Evolutionary conservation across 1,140 invertebrate genomes (phyloP).

Genomic region (Drosophila guanche): DNA sequence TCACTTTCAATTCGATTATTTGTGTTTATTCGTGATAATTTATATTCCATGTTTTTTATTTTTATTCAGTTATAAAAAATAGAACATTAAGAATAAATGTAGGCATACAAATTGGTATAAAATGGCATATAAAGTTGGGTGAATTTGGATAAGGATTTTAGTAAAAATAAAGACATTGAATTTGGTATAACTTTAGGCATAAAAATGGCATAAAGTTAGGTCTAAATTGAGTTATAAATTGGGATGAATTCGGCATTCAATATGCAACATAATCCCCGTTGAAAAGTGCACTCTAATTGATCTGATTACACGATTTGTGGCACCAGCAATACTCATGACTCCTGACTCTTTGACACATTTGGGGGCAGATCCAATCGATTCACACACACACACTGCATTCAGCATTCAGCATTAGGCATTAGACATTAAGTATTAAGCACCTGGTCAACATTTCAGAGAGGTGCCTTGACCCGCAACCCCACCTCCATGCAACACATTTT

Average conservation of each 20-base stretch:
- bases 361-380: slow-evolving; percentile 57
- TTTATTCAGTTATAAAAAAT: slow-evolving; percentile 43
- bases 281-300: slow-evolving; percentile 69
- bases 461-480: slow-evolving; percentile 65
- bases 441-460: slow-evolving; percentile 59
- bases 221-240: too few relatives aligned
- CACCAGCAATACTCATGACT: background rate
- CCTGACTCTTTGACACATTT: slow-evolving; percentile 5
- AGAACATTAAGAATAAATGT: background rate
- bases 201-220: background rate
- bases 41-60: slow-evolving; percentile 42
- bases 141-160: too few relatives aligned
- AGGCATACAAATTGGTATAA: background rate
- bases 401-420: too few relatives aligned
- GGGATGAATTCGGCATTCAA: too few relatives aligned
- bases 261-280: background rate
- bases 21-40: slow-evolving; percentile 51
- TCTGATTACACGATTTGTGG: slow-evolving; percentile 58
- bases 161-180: too few relatives aligned
- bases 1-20: slow-evolving; percentile 71
- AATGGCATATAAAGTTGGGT: too few relatives aligned
- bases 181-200: background rate
- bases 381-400: too few relatives aligned
- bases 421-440: slow-evolving; percentile 31
- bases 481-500: slow-evolving; percentile 6